Evolutionary conservation across 2,113 vertebrate genomes (phyloP), one percentile per base, ranked within the genome.

Genomic region (Pleuronectes platessa): DNA sequence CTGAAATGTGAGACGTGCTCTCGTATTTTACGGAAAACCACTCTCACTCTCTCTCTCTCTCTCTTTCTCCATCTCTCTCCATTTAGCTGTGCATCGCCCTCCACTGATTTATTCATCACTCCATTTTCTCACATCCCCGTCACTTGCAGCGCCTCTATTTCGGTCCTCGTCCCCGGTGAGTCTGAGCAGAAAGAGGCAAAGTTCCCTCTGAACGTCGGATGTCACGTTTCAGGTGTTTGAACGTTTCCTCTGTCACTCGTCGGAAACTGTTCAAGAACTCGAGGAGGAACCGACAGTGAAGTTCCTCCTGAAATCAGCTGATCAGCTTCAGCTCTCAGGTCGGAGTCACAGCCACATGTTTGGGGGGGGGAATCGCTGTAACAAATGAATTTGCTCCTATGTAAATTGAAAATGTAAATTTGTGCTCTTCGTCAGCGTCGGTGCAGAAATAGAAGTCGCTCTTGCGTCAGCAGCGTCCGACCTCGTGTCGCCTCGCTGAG

Each of bases 91-190:
- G 9, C 82, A 61, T 71, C 65, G 0, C 26, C 71, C n/a, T n/a
- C 54, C 7, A 0, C 81, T 86, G 70, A 83, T 86, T 90, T 90
- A 90, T 90, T 90, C 77, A 90, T 83, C 79, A 51, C 74, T 78
- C 74, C 61, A 68, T 84, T 83, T 81, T 83, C 73, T 82, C 62
- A 84, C 79, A 76, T 79, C 70, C 31, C 31, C 31, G 27, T 62
- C 18, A 60, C 63, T 80, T 4, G 51, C 79, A 62, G 76, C 86
- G 59, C 76, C 84, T 88, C 88, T 90, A 88, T 90, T 90, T 86
- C 20, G 0, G 76, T 84, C 73, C 51, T 61, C 0, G 4, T 79
- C 73, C 60, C 27, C 4, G 27, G 18, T 40, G 60, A 60, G 27
- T 15, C 2, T 1, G 47, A 51, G 51, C 45, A 21, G 51, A 54